These are phyloP conservation scores for Drosophila atripex DNA, from an alignment of 2,888 invertebrate species.

Conservation along the genomic window DNA sequence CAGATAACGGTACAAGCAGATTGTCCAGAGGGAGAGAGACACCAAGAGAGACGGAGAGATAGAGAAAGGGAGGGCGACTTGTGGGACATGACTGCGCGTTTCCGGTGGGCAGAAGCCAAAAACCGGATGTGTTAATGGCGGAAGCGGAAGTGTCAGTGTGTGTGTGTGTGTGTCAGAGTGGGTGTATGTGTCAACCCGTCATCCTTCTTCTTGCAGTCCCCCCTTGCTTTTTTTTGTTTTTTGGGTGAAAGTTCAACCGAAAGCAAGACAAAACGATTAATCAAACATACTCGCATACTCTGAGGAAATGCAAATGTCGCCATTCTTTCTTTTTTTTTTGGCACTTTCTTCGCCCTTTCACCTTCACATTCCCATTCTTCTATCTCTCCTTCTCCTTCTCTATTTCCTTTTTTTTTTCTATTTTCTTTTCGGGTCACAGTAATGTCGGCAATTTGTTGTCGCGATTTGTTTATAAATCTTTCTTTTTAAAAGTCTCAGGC, in stretches of 20 bases:
- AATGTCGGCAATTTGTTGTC: conserved; percentile 38
- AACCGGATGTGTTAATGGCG: conserved; percentile 72
- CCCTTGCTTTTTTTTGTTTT: neutral
- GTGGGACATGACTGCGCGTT: conserved; percentile 43
- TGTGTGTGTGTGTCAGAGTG: neutral
- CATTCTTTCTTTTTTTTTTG: neutral
- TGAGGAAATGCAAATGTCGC: conserved; percentile 36
- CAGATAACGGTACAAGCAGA: conserved; percentile 38
- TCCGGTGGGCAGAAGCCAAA: conserved; percentile 53
- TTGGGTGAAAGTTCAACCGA: conserved; percentile 48
- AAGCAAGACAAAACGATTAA: conserved; percentile 48
- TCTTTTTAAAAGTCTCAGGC: conserved; percentile 7
- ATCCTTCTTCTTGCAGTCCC: neutral
- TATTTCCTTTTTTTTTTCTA: neutral
- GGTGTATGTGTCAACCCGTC: neutral
- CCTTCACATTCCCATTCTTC: neutral
- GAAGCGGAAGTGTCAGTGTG: conserved; percentile 67
- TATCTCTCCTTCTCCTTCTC: neutral
- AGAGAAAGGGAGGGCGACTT: neutral
- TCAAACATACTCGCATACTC: conserved; percentile 35
- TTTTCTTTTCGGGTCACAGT: conserved; percentile 11
- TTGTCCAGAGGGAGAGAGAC: conserved; percentile 20
- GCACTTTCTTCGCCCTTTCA: neutral
- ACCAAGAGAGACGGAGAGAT: too few relatives aligned
- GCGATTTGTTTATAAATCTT: conserved; percentile 38